Evolutionary conservation across 2,113 vertebrate genomes (phyloP), one percentile per base, ranked within the genome.

Genomic region (Eublepharis macularius): DNA sequence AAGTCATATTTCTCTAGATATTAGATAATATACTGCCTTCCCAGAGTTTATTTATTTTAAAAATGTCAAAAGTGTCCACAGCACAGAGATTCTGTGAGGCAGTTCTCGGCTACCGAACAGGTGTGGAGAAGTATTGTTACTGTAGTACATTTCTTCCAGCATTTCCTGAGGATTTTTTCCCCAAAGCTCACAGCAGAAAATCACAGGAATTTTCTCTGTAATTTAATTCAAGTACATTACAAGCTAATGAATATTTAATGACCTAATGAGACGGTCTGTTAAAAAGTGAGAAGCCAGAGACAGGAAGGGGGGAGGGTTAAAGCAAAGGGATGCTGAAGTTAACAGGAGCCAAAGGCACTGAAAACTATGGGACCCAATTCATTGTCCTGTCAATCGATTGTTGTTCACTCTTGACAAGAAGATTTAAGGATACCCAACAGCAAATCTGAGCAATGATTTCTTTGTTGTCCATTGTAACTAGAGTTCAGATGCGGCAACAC

Each of bases 171-270:
- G 32, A 8, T 54, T 51, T 81, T 89, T 91, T 74, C 41, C 78
- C 70, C 87, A 91, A 81, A 94, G 41, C 11, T 88, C 68, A 82
- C 88, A 92, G 83, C 77, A 91, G 36, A 87, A 89, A 88, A 84
- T 87, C 85, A 84, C 51, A 88, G 26, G 1, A 86, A 80, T 12
- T 45, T 86, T 89, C 92, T 83, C 80, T 89, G 72, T 90, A 89
- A 92, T 87, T 91, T 88, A 90, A 91, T 26, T 70, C 68, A 69
- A 86, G 13, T 80, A 41, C 36, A 90, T 93, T 91, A 82, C 21
- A 76, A 83, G 70, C 43, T 66, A 88, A 90, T 93, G 82, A 88
- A 85, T 94, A 89, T 84, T 93, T 91, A 91, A 92, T 86, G 79
- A 80, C 90, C 32, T 17, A 34, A 89, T 66, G 77, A 89, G 91